Base-by-base conservation (phyloP, 2,113 vertebrate species). In the Sterrhoptilus dennistouni region DNA sequence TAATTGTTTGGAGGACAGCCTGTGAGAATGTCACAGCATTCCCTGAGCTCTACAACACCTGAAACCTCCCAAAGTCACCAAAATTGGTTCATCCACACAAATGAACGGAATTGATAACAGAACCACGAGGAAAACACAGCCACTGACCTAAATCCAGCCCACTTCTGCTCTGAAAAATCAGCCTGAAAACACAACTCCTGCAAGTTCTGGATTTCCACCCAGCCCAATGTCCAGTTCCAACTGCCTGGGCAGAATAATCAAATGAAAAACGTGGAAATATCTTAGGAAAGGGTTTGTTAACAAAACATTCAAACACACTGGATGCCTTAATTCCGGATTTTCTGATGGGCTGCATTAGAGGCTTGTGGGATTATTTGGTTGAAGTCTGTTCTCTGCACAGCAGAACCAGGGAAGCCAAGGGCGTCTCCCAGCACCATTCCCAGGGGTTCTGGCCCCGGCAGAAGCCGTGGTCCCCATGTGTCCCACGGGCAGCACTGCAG, bases 221-320 rank as follows among this genome's bases (percentile, higher is more conserved):
- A 49, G 35, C 28, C 33, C 22, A 10, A 10, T 1, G 29, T 9
- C 50, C 15, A 8, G 0, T 3, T 18, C n/a, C 36, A 89, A 4
- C 5, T n/a, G 38, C 19, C 44, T 0, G 1, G 28, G 56, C 0
- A 1, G 52, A 83, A 68, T 2, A 47, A 72, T 18, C 7, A 5
- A 19, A 33, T 2, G 6, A 23, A n/a, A 84, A 54, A 9, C 0
- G 0, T 1, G 5, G 54, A 27, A 38, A 38, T 6, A 8, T 2
- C 56, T 27, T 0, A 33, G 4, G 33, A 40, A 83, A 63, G 36
- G 40, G 40, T 7, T 72, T 31, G 36, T 8, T 81, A 24, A 23
- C 17, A 36, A 22, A 59, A 23, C 24, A 66, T 8, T 21, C 57
- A 35, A 35, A 42, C 20, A 4, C 0, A 4, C 0, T 1, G 14